Percentiles rank a stretch among this genome's conserved stretches.
Evolutionary conservation across 37 sponge, comb jelly and placozoan genomes (phyloP).

Genomic region (Aplysina aerophoba): DNA sequence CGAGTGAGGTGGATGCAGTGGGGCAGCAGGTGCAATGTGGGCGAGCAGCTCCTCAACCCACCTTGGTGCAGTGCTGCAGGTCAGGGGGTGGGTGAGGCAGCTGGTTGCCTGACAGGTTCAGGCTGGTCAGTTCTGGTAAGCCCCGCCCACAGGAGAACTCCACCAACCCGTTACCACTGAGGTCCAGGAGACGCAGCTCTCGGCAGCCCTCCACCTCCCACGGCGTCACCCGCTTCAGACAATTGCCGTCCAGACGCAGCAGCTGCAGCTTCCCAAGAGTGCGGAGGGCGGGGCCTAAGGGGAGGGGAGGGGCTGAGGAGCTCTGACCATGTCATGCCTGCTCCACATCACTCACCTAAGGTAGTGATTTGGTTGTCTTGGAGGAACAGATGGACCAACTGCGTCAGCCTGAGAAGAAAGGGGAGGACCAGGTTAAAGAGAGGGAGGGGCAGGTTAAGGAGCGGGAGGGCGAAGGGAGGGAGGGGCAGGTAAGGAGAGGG

Average conservation of each 20-base stretch:
- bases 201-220: neutral
- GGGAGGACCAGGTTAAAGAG: neutral
- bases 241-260: slow-evolving; percentile 6
- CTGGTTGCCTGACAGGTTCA: slow-evolving; percentile 8
- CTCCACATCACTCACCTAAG: neutral
- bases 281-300: neutral
- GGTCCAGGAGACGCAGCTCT: neutral
- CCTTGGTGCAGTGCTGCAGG: neutral
- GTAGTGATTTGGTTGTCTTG: slow-evolving; percentile 12
- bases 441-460: too few species aligned
- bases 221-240: neutral
- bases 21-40: too few species aligned
- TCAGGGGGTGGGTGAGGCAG: neutral
- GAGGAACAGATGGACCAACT: slow-evolving; percentile 32
- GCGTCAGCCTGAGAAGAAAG: neutral
- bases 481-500: neutral
- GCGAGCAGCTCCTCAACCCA: neutral
- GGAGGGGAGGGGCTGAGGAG: too few species aligned
- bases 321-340: too few species aligned
- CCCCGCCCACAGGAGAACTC: slow-evolving; percentile 11
- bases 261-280: neutral
- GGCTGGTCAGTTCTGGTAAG: neutral
- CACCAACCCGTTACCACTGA: neutral
- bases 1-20: too few species aligned
- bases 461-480: too few species aligned